A percentile compares a stretch with the other conserved stretches of the same genome.
These are phyloP conservation scores for Dreissena rostriformis DNA, from an alignment of 1,140 invertebrate genomes.

Conservation along the genomic window DNA sequence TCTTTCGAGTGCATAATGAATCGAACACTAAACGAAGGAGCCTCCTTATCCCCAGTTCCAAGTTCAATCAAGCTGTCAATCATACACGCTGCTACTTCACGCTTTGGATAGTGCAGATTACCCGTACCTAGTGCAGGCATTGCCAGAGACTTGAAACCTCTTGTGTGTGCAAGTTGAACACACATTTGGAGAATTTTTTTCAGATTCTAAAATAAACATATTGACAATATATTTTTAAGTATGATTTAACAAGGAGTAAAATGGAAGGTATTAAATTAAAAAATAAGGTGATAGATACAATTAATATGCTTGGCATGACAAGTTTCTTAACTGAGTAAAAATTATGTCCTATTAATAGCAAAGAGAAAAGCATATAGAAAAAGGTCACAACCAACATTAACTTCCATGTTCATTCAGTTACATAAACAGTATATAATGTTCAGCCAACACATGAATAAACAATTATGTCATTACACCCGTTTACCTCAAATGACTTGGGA, in stretches of 20 bases:
- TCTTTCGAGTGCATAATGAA: conserved; percentile 42
- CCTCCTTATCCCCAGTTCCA: not conserved
- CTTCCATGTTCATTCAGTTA: not conserved
- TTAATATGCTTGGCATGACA: not conserved
- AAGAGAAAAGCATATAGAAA: not conserved
- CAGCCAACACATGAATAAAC: not conserved
- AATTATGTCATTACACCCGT: not conserved
- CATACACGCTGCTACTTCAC: conserved; percentile 13
- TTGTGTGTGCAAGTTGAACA: not conserved
- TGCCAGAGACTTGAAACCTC: conserved; percentile 12
- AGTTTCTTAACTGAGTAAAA: not conserved
- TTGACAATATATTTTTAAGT: not conserved
- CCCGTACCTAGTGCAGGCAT: conserved; percentile 47
- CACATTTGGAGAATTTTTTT: not conserved
- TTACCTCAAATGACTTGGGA: not conserved
- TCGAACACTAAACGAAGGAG: not conserved
- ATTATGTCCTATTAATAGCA: not conserved
- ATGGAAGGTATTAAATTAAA: not conserved
- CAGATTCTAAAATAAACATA: conserved; percentile 9
- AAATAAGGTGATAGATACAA: not conserved
- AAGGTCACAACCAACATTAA: not conserved
- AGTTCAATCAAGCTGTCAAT: conserved; percentile 16
- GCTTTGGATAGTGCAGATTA: conserved; percentile 32
- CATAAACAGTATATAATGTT: not conserved
- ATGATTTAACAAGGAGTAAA: not conserved